Conservation (phyloP, 2,113 vertebrate species). For the Clarias gariepinus region DNA sequence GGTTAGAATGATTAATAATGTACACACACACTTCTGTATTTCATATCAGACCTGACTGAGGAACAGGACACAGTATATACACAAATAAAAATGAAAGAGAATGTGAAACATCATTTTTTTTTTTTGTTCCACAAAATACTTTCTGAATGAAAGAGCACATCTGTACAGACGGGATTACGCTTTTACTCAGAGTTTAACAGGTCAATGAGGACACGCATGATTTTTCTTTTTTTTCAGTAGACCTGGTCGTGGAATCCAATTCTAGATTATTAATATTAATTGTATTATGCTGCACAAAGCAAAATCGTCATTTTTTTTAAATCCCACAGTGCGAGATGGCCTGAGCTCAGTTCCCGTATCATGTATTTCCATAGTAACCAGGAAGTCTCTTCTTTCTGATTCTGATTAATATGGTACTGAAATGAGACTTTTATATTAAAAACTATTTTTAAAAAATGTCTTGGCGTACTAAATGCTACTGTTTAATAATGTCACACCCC, state of each 20-base stretch:
- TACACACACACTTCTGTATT: conserved; percentile 10
- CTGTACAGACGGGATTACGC: not conserved
- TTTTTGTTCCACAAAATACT: not conserved
- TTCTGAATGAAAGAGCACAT: not conserved
- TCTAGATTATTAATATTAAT: not conserved
- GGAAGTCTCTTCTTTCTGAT: too few relatives aligned
- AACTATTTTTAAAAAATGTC: not conserved
- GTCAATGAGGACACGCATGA: not conserved
- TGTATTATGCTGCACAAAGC: not conserved
- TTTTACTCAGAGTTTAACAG: not conserved
- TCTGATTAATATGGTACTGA: not conserved
- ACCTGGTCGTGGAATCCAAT: not conserved
- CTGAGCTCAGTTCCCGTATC: not conserved
- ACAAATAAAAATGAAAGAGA: not conserved
- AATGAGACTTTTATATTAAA: not conserved
- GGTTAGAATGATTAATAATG: not conserved
- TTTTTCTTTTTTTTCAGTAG: not conserved
- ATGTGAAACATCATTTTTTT: not conserved
- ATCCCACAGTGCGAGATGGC: not conserved
- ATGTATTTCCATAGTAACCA: not conserved
- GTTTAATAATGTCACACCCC: too few relatives aligned
- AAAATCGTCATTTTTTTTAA: not conserved
- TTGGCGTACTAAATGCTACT: too few relatives aligned
- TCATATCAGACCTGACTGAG: not conserved
- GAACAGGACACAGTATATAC: not conserved